Evolutionary conservation across 2,888 invertebrate species (phyloP), one percentile per base, ranked within the genome.

Genomic region (Cynaeus angustus): DNA sequence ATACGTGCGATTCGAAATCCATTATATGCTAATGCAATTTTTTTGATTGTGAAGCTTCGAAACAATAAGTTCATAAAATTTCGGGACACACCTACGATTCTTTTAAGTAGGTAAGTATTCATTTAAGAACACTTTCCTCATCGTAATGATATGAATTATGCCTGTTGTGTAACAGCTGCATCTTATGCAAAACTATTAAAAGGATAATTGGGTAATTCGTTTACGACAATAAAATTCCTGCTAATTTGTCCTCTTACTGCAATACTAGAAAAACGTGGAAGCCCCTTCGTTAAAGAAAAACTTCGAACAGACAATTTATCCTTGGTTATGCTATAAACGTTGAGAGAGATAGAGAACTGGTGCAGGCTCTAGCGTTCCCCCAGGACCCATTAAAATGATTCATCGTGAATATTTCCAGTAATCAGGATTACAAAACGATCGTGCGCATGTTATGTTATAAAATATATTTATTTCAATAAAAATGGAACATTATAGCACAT

Each of bases 351-450:
- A 21, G 21, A 21, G 21, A 21, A 21, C 21, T 21, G 21, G 1
- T 21, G 21, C 21, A 21, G 21, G 21, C 21, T 21, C 21, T 21
- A 21, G 21, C 21, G 21, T 10, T 59, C 59, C 59, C 46, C 10
- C 16, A 14, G 59, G 45, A 12, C 10, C 59, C 59, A 59, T 59
- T 59, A 59, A 46, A 46, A 59, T 59, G 59, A 59, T 59, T 59
- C 28, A 59, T 59, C 8, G 33, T n/a, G 59, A 59, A 45, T 45
- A 59, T 59, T 59, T 46, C 46, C 30, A 33, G 45, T 46, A 45
- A 59, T 59, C 59, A n/a, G 45, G 59, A 59, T 46, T 59, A 45
- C 59, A 13, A 46, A 46, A 59, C 59, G 59, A 46, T 43, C 38
- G 30, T 55, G 30, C 38, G 55, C 56, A 21, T 21, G 21, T 21